Base-by-base conservation (phyloP, 2,797 vertebrate species). In the Rhinophrynus dorsalis region DNA sequence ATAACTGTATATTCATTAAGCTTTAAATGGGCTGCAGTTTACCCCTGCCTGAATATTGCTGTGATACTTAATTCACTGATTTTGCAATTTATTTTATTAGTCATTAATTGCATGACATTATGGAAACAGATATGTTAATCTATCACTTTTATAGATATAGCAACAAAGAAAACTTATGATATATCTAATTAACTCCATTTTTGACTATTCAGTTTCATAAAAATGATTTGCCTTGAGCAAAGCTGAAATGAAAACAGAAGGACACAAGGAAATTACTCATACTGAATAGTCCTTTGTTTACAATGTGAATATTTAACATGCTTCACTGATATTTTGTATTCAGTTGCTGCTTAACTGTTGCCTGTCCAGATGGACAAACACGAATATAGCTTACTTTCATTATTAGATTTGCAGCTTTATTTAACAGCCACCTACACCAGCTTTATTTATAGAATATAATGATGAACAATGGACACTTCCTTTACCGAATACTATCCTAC, bases 291-390 rank as follows among this genome's bases (percentile, higher is more conserved):
- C 26, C 27, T 51, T 66, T 73, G 55, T 73, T 73, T 73, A 73
- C 70, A 60, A 67, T 67, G 62, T 60, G 70, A 73, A 66, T 73
- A 67, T 67, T 66, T 59, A 73, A 73, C 61, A 59, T 40, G 61
- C 69, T 66, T 12, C 54, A 30, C n/a, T 59, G 61, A 52, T 35
- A 66, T 65, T 58, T 59, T 24, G 33, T 23, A 57, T 69, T 61
- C 48, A 33, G 47, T 54, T 12, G 20, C 33, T 38, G 52, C 10
- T 73, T 73, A 73, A 73, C 70, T 60, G 62, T 12, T 60, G 11
- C 10, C n/a, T 60, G 45, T 15, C 55, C 47, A 66, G 35, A 59
- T n/a, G n/a, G 1, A 38, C 10, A 29, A 40, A 18, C 27, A 45
- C 15, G 32, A 7, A 30, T 26, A 2, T 32, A 38, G 55, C 13